A percentile compares a stretch with the other conserved stretches of the same genome.
Conservation (phyloP, 92 coral and sea anemone genomes). For the Heliopora coerulea region DNA sequence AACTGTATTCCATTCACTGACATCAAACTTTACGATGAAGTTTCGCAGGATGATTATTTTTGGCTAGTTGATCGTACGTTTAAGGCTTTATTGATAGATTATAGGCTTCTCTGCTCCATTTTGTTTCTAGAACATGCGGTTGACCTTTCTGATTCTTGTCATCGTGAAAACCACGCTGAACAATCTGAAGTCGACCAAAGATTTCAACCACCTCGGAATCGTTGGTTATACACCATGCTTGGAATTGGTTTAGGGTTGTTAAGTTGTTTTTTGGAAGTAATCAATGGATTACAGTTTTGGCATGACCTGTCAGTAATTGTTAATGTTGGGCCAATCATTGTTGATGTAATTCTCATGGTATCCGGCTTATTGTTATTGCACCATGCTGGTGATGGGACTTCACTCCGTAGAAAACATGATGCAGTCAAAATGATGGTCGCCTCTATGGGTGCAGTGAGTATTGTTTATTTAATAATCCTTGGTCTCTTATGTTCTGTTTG, state of each 20-base stretch:
- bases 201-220: constrained; percentile 8
- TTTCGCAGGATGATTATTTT: background rate
- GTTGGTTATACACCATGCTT: background rate
- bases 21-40: constrained; percentile 21
- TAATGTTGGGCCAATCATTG: constrained; percentile 69
- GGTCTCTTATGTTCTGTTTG: background rate
- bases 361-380: constrained; percentile 61
- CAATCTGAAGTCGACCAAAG: background rate
- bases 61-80: constrained; percentile 22
- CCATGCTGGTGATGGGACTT: background rate
- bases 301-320: constrained; percentile 62
- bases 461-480: constrained; percentile 14
- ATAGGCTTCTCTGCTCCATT: constrained; percentile 80
- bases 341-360: constrained; percentile 57
- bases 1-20: constrained; percentile 44
- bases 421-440: constrained; percentile 18
- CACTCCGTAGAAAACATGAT: background rate
- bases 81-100: constrained; percentile 48
- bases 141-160: constrained; percentile 62
- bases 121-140: constrained; percentile 83
- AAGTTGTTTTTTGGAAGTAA: constrained; percentile 58
- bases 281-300: constrained; percentile 79
- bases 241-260: constrained; percentile 53
- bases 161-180: background rate
- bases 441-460: constrained; percentile 30